Base-by-base conservation (phyloP, 1,140 invertebrate species). In the Dreissena rostriformis region DNA sequence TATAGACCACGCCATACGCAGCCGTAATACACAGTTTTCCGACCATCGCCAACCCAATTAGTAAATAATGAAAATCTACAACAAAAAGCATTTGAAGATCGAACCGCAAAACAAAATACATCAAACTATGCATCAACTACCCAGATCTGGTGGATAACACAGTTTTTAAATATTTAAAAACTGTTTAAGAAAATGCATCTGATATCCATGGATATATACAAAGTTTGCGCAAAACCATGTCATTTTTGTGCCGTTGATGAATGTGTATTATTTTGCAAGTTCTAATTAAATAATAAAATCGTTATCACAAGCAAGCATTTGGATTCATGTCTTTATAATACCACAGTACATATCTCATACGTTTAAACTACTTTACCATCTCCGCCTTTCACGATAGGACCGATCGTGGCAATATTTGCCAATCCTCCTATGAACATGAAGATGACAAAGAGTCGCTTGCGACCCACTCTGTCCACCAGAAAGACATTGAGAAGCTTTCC, bases 1-100 rank as follows among this genome's bases (percentile, higher is more conserved):
- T 95, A 88, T 97, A 97, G 49, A 97, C 95, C 6, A 72, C 55
- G 15, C 51, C 76, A 66, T 83, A 86, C 11, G 78, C 68, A 4
- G 53, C 76, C 14, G 83, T 79, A 12, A 86, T 76, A 26, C 84
- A 80, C 8, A 86, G 53, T 61, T 88, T 86, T 70, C 86, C 86
- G 0, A 88, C 67, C 84, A 86, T 79, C 24, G 84, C 57, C 1
- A 88, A 73, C 8, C 67, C 28, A 49, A 82, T 85, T 10, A 83
- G 66, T 8, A 85, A 39, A 66, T 75, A 85, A n/a, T 79, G 75
- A 17, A 86, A 26, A 51, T 57, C 86, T 87, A 79, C 24, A 68
- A 85, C 39, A 24, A 49, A 26, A 51, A 4, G 57, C 2, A 61
- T 61, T 61, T 8, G 4, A 39, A 39, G 8, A 39, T 39, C 4